These are phyloP conservation scores for Gobiocypris rarus DNA, from an alignment of 2,113 vertebrate genomes.

Conservation along the genomic window DNA sequence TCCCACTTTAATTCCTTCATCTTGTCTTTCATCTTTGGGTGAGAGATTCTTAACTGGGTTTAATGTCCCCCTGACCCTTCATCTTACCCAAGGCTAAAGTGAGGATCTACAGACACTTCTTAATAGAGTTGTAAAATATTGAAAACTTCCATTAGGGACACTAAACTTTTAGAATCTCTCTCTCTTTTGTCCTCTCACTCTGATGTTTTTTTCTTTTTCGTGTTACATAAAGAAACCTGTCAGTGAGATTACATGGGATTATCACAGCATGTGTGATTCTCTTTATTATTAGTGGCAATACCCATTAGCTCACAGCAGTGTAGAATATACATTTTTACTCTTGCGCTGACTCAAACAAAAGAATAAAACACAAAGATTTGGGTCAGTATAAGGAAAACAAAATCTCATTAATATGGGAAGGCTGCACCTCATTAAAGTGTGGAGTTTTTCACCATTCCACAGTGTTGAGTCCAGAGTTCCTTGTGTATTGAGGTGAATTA, in stretches of 20 bases:
- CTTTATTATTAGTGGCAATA: conserved; percentile 19
- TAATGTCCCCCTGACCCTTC: conserved; percentile 48
- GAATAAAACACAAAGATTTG: conserved; percentile 1
- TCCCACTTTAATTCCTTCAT: conserved; percentile 18
- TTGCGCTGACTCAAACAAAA: not conserved
- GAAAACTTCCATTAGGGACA: conserved; percentile 44
- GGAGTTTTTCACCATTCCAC: not conserved
- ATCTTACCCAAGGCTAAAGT: conserved; percentile 3
- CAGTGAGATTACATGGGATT: not conserved
- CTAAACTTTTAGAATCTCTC: conserved; percentile 9
- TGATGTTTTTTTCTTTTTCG: not conserved
- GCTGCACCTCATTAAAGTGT: conserved; percentile 11
- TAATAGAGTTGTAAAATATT: conserved; percentile 51
- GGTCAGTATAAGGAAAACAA: conserved; percentile 14
- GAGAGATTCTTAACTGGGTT: conserved; percentile 29
- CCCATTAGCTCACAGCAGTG: not conserved
- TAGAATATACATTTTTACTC: not conserved
- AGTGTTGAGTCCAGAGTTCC: not conserved
- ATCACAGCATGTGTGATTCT: conserved; percentile 1
- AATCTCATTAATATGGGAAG: conserved; percentile 23
- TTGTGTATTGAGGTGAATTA: not conserved
- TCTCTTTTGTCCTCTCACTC: not conserved
- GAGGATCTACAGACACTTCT: conserved; percentile 32
- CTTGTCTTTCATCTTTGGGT: conserved; percentile 26
- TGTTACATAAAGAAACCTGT: not conserved